A percentile compares a stretch with the other conserved stretches of the same genome.
These are phyloP conservation scores for Poeciliopsis occidentalis DNA, from an alignment of 2,113 vertebrate genomes.

Conservation along the genomic window DNA sequence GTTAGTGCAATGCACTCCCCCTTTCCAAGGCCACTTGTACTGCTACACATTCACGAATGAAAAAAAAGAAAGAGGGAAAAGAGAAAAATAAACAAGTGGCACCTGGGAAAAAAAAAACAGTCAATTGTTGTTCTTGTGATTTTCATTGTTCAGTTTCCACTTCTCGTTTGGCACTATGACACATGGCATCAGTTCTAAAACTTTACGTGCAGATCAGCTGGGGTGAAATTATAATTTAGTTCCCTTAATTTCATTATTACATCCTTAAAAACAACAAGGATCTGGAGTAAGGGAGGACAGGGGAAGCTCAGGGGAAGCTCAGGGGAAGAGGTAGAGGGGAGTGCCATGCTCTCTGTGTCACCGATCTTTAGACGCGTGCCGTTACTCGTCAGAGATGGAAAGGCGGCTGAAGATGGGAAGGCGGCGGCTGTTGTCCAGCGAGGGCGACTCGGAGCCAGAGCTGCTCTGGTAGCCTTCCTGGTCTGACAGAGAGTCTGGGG, in stretches of 20 bases:
- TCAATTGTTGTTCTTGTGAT: conserved; percentile 77
- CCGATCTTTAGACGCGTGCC: conserved; percentile 33
- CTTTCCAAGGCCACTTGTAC: conserved; percentile 77
- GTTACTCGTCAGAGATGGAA: conserved; percentile 96
- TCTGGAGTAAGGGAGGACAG: conserved; percentile 35
- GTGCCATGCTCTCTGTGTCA: conserved; percentile 73
- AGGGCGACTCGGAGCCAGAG: conserved; percentile 94
- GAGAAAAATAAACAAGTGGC: conserved; percentile 66
- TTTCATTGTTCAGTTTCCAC: conserved; percentile 74
- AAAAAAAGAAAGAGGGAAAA: conserved; percentile 13
- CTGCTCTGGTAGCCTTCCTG: conserved; percentile 99
- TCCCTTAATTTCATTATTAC: conserved; percentile 75
- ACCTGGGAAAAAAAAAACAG: conserved; percentile 79
- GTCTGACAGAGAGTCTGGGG: conserved; percentile 96
- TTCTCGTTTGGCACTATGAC: conserved; percentile 80
- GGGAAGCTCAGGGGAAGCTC: conserved; percentile 22
- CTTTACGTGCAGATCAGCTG: conserved; percentile 42
- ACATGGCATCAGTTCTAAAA: conserved; percentile 57
- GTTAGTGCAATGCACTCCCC: conserved; percentile 82
- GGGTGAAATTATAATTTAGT: conserved; percentile 60
- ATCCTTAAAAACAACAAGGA: conserved; percentile 59
- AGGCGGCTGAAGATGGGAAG: conserved; percentile 99
- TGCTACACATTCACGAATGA: conserved; percentile 80
- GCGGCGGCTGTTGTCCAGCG: conserved; percentile 94
- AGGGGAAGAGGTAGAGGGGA: conserved; percentile 71